phyloP scores from a whole-genome alignment of 2,888 invertebrate species.

The Euplexia lucipara region DNA sequence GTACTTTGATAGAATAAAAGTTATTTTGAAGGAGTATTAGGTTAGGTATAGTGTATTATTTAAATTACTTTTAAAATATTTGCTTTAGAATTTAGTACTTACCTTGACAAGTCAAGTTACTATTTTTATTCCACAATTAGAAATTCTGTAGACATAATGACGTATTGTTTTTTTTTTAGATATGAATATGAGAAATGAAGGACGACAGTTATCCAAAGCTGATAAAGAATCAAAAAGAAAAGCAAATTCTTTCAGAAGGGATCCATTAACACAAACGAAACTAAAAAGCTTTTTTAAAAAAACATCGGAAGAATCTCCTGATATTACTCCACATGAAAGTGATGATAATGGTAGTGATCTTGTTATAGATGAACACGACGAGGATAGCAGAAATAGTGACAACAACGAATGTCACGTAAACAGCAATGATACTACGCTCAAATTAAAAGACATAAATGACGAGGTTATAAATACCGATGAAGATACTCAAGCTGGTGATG shows the following conservation, averaged over 20 bases:
- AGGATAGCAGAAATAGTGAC: conserved; percentile 66
- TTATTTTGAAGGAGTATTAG: no score
- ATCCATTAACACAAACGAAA: conserved; percentile 87
- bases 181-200: conserved; percentile 70
- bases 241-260: conserved; percentile 87
- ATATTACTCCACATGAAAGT: conserved; percentile 73
- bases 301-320: conserved; percentile 73
- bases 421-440: conserved; percentile 74
- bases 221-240: conserved; percentile 86
- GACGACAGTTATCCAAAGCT: conserved; percentile 81
- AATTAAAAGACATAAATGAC: conserved; percentile 69
- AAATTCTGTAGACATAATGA: not conserved
- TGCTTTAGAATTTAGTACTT: no score
- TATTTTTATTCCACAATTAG: no score
- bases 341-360: conserved; percentile 78
- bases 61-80: no score
- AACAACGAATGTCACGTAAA: conserved; percentile 47
- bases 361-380: conserved; percentile 78
- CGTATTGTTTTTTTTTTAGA: conserved; percentile 59
- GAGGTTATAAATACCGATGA: conserved; percentile 29
- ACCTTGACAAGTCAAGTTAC: no score
- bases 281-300: conserved; percentile 85
- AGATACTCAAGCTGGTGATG: conserved; percentile 27
- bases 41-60: no score
- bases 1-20: no score